Percentiles rank a stretch among this genome's conserved stretches.
These are phyloP conservation scores for Gila orcuttii DNA, from an alignment of 2,113 vertebrate genomes.

Conservation along the genomic window DNA sequence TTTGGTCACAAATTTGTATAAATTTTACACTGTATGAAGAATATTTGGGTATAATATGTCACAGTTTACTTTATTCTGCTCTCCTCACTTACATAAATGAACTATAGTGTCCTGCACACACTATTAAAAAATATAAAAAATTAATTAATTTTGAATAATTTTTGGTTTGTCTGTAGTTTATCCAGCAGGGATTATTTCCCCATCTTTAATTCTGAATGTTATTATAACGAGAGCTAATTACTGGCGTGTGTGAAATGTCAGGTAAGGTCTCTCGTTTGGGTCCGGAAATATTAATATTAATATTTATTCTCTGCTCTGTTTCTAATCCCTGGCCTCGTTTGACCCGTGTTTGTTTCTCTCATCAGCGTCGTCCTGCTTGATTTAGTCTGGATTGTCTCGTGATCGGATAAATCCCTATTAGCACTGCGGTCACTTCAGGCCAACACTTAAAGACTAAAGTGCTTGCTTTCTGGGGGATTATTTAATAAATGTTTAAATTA, in stretches of 20 bases:
- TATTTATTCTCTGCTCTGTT: neutral
- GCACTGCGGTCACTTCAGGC: neutral
- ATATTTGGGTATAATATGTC: no score
- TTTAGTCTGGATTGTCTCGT: neutral
- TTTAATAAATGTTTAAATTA: neutral
- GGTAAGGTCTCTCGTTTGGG: constrained; percentile 6
- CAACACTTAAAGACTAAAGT: neutral
- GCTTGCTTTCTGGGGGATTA: neutral
- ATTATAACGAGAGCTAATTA: constrained; percentile 19
- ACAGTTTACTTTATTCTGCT: no score
- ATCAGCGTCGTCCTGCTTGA: neutral
- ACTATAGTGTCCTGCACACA: no score
- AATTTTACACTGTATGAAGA: no score
- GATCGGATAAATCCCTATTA: neutral
- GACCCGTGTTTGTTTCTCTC: neutral
- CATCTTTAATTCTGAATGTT: constrained; percentile 34
- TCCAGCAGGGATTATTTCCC: constrained; percentile 44
- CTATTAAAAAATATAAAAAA: no score
- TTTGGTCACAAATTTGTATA: no score
- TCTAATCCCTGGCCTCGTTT: neutral
- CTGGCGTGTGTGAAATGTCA: constrained; percentile 32
- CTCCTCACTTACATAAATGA: no score
- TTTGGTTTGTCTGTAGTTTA: neutral
- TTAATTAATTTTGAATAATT: neutral
- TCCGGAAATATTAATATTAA: neutral